phyloP scores from a whole-genome alignment of 2,888 invertebrate genomes.

The Coelopa pilipes region DNA sequence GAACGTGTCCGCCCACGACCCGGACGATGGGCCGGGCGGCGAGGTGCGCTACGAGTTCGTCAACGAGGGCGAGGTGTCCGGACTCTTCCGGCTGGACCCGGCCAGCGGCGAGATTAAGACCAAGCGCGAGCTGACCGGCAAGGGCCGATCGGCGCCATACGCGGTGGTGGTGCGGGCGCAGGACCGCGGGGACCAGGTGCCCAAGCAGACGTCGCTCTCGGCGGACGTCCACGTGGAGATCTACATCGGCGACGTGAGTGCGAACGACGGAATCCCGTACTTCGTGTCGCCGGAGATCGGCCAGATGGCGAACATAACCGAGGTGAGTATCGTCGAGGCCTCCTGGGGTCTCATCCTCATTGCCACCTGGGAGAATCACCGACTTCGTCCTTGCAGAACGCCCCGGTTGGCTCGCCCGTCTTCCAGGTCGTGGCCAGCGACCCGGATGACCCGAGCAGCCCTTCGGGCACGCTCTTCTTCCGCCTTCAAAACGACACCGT shows the following conservation, averaged over 20 bases:
- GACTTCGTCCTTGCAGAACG: conserved; percentile 69
- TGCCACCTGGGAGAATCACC: too few relatives aligned
- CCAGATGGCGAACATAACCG: conserved; percentile 76
- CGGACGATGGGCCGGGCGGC: conserved; percentile 80
- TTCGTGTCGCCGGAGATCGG: conserved; percentile 78
- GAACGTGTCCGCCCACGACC: conserved; percentile 78
- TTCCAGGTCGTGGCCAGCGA: conserved; percentile 82
- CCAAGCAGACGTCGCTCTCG: conserved; percentile 68
- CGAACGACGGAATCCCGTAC: conserved; percentile 82
- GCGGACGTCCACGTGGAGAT: conserved; percentile 74
- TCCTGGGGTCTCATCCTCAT: not conserved
- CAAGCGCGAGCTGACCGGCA: conserved; percentile 75
- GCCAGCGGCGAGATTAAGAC: conserved; percentile 77
- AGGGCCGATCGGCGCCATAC: conserved; percentile 81
- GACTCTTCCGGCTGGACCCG: conserved; percentile 75
- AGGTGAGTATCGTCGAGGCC: conserved; percentile 67
- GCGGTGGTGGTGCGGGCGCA: conserved; percentile 75
- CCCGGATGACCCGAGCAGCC: conserved; percentile 81
- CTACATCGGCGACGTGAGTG: conserved; percentile 82
- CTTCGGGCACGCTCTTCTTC: conserved; percentile 78
- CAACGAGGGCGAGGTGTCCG: conserved; percentile 78
- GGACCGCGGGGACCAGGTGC: conserved; percentile 74
- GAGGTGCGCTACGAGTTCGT: conserved; percentile 78
- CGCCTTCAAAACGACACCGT: conserved; percentile 77
- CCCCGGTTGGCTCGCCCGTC: conserved; percentile 77